Evolutionary conservation across 1,140 invertebrate genomes (phyloP), one percentile per base, ranked within the genome.

Genomic region (Pseudomyrmex flavicornis): DNA sequence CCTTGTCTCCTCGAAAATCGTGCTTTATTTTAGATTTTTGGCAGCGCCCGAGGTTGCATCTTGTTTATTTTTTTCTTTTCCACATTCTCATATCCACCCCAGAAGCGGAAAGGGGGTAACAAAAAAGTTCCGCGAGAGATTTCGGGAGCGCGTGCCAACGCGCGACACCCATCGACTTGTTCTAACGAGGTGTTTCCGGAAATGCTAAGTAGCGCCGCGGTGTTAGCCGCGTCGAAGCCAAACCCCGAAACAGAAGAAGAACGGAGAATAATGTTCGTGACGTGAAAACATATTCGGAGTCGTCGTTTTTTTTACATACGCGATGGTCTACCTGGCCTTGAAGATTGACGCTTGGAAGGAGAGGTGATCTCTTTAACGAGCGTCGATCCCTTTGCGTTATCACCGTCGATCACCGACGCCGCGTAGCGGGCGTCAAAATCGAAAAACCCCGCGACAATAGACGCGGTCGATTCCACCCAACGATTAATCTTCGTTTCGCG

Each of bases 151-250:
- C 84, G 86, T 90, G 90, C 88, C 90, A 91, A 90, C 84, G 66
- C 84, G 66, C 44, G 86, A 89, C 83, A 86, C 66, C 62, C 54
- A 54, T 50, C 85, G 82, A 74, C 69, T 84, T 85, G 88, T 75
- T 85, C 88, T 90, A 92, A 92, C 88, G 90, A 91, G 88, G 72
- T 90, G 84, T 87, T 89, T 85, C 70, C 87, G 86, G 84, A 90
- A 88, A 48, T 73, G 79, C 72, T 88, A 89, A 88, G 85, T 88
- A 88, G 48, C 17, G 50, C 56, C 48, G 68, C 22, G 58, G 59
- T 56, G 69, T 17, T 56, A 59, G 61, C 15, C 5, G 2, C 52
- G 22, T 8, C 7, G 13, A 52, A 63, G 22, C 46, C 73, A 65
- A 76, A 63, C n/a, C 10, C 15, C 48, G 35, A n/a, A 48, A 59